Percentiles rank a stretch among this genome's conserved stretches.
These are phyloP conservation scores for Callipepla californica DNA, from an alignment of 2,113 vertebrate genomes.

Conservation along the genomic window DNA sequence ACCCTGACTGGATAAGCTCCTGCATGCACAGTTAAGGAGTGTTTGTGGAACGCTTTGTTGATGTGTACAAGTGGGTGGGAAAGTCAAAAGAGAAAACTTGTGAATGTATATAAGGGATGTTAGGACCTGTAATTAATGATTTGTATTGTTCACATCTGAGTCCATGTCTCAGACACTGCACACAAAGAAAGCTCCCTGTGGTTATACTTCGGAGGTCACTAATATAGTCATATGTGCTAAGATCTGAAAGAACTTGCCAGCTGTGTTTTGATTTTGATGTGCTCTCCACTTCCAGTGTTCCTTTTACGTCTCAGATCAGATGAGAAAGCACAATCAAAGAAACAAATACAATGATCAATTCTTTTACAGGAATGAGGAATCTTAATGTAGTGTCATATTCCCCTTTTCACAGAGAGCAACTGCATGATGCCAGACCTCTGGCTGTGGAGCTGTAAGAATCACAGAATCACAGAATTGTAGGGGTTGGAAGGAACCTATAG, in stretches of 20 bases:
- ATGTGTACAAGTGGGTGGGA: too few relatives aligned
- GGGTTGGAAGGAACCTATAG: too few relatives aligned
- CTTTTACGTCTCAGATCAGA: background rate
- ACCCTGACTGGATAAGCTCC: too few relatives aligned
- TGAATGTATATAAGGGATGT: too few relatives aligned
- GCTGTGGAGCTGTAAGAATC: background rate
- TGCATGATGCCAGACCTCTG: rapidly evolving
- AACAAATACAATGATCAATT: background rate
- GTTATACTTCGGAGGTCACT: background rate
- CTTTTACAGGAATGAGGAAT: background rate
- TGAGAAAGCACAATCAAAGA: background rate
- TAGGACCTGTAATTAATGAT: too few relatives aligned
- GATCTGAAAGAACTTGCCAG: background rate
- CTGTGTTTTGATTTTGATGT: background rate
- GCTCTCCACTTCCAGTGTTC: background rate
- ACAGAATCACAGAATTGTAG: too few relatives aligned
- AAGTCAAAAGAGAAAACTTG: too few relatives aligned
- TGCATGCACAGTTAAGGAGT: too few relatives aligned
- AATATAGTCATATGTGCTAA: background rate
- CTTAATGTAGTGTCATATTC: background rate
- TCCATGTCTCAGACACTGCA: too few relatives aligned
- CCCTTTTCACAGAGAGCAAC: background rate
- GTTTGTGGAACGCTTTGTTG: too few relatives aligned
- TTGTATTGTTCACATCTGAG: too few relatives aligned
- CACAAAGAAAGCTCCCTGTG: background rate